These are phyloP conservation scores for Lamellibrachia satsuma DNA, from an alignment of 2,888 invertebrate genomes.

Conservation along the genomic window DNA sequence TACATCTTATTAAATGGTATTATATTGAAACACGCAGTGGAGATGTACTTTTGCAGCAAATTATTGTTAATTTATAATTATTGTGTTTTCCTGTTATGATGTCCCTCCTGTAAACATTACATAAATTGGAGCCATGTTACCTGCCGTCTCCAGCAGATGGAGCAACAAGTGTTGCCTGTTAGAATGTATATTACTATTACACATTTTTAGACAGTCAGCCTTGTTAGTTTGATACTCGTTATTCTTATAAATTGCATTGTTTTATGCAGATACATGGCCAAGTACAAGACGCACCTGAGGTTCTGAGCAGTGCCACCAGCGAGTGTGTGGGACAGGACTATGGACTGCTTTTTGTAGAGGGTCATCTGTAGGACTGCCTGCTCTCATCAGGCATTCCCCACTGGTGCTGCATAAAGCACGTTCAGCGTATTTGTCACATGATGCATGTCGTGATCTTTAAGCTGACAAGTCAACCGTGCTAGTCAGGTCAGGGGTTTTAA, in stretches of 20 bases:
- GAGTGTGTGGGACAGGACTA: background rate
- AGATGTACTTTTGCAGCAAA: no score
- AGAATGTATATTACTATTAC: no score
- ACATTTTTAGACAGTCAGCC: background rate
- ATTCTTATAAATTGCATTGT: slow-evolving; percentile 29
- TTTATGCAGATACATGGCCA: slow-evolving; percentile 83
- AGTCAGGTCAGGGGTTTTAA: background rate
- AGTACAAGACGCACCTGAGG: slow-evolving; percentile 86
- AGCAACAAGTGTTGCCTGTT: no score
- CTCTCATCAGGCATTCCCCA: background rate
- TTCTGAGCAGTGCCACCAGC: slow-evolving; percentile 66
- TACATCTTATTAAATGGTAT: no score
- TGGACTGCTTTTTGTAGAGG: background rate
- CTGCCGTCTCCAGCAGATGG: no score
- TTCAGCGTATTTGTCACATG: background rate
- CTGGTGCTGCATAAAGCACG: background rate
- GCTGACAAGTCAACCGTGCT: background rate
- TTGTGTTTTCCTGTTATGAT: no score
- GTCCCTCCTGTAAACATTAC: no score
- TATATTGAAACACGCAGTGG: background rate
- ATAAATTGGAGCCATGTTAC: no score
- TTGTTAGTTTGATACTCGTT: slow-evolving; percentile 3
- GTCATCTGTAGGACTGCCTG: background rate
- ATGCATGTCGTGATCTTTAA: background rate
- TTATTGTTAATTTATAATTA: no score